Base-by-base conservation (phyloP, 2,888 invertebrate genomes). In the Graphium colonna region DNA sequence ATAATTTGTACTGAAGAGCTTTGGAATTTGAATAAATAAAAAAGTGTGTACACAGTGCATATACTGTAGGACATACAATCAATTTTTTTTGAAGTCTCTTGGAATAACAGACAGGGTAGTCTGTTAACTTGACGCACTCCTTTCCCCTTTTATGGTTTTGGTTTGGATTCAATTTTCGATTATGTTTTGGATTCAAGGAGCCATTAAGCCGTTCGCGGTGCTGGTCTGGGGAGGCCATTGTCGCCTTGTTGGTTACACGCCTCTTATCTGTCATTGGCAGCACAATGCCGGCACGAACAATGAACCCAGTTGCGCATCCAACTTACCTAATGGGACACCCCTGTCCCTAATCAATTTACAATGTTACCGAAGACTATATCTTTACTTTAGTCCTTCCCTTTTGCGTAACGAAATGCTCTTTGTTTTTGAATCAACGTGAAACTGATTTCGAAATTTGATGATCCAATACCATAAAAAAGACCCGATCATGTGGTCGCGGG, bases 221-320 rank as follows among this genome's bases (percentile, higher is more conserved):
- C 66, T 69, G 67, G 64, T 61, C 63, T 60, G 39, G 61, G 59
- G 60, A 68, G 73, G 73, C 77, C 72, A 75, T 77, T 81, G 75
- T 80, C 70, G 72, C 66, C 69, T 70, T 72, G 75, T 73, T 78
- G 78, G 77, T 81, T 80, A 78, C 78, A 63, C 64, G 69, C 71
- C 71, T 77, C 80, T 86, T 86, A 86, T 85, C 85, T 85, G 83
- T 82, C 82, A 83, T 82, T 85, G 80, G 79, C 79, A 82, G 77
- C 71, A 84, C 79, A 83, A 79, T 77, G 76, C 75, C 67, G 67
- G 70, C 67, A 67, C 69, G 66, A 66, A 77, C 82, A 78, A 80
- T 79, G 77, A 74, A 75, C 69, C 73, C 71, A 69, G 73, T 73
- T 73, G 75, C 72, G 68, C 72, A 70, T 70, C 69, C 69, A 67